These are phyloP conservation scores for Bombus terrestris DNA, from an alignment of 1,140 invertebrate genomes.

Conservation along the genomic window DNA sequence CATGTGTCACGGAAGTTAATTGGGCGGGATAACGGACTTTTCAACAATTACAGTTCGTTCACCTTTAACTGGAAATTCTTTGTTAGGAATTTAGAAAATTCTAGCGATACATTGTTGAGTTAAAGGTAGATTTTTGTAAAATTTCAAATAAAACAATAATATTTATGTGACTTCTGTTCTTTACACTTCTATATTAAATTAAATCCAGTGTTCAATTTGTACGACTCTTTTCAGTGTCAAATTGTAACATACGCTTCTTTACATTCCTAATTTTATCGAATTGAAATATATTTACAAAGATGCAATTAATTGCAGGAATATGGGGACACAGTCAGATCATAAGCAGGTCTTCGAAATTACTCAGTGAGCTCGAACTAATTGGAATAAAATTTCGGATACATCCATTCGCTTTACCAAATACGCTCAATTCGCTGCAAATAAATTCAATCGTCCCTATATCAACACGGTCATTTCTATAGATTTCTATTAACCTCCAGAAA, in stretches of 20 bases:
- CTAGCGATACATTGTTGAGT: too few relatives aligned
- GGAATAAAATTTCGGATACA: not conserved
- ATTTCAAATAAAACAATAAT: not conserved
- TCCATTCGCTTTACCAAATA: not conserved
- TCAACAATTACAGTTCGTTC: not conserved
- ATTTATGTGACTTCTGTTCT: too few relatives aligned
- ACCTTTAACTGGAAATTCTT: not conserved
- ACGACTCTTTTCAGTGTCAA: not conserved
- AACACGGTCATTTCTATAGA: not conserved
- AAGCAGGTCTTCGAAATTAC: not conserved
- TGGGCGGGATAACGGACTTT: not conserved
- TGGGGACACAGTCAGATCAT: not conserved
- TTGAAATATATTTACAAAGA: not conserved
- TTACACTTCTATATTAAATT: too few relatives aligned
- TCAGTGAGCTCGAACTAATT: not conserved
- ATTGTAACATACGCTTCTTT: not conserved
- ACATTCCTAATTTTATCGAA: not conserved
- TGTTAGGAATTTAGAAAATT: not conserved
- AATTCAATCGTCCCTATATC: not conserved
- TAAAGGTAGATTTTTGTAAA: too few relatives aligned
- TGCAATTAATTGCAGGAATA: not conserved
- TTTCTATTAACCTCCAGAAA: not conserved
- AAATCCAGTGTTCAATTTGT: too few relatives aligned
- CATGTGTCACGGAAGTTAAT: not conserved
- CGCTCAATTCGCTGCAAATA: too few relatives aligned